phyloP scores from a whole-genome alignment of 2,113 vertebrate genomes.

The Seriola rivoliana region DNA sequence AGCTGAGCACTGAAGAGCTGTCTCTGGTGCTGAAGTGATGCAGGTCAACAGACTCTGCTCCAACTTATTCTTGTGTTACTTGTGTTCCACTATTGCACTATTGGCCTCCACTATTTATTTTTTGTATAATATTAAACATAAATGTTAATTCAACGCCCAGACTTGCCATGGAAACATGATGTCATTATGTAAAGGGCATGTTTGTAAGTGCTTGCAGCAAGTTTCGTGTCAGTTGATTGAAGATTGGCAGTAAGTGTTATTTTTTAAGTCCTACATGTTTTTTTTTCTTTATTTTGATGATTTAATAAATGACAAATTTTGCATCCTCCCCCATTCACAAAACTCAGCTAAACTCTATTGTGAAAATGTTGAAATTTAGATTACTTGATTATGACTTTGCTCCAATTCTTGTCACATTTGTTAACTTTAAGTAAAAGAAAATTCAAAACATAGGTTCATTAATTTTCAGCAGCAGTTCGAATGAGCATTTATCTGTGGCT shows the following conservation, averaged over 20 bases:
- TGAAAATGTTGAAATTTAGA: neutral
- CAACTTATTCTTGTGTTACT: neutral
- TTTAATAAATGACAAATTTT: too few relatives aligned
- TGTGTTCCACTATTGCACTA: neutral
- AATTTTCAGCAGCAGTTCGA: neutral
- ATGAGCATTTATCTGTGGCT: neutral
- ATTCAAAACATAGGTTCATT: neutral
- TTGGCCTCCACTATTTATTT: neutral
- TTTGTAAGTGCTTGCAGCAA: too few relatives aligned
- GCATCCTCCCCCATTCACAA: too few relatives aligned
- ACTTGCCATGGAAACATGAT: too few relatives aligned
- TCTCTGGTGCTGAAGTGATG: conserved; percentile 11
- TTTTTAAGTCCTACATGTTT: too few relatives aligned
- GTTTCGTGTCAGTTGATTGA: too few relatives aligned
- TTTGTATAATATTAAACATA: neutral
- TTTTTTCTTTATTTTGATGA: too few relatives aligned
- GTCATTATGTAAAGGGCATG: too few relatives aligned
- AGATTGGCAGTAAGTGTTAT: too few relatives aligned
- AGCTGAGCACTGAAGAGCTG: neutral
- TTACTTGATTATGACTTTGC: neutral
- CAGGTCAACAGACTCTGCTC: neutral
- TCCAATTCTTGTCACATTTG: neutral
- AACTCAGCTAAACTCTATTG: too few relatives aligned
- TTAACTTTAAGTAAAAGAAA: neutral
- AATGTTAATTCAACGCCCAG: neutral